A percentile compares a stretch with the other conserved stretches of the same genome.
phyloP scores from a whole-genome alignment of 2,888 invertebrate species.

The Pasiphila rectangulata region DNA sequence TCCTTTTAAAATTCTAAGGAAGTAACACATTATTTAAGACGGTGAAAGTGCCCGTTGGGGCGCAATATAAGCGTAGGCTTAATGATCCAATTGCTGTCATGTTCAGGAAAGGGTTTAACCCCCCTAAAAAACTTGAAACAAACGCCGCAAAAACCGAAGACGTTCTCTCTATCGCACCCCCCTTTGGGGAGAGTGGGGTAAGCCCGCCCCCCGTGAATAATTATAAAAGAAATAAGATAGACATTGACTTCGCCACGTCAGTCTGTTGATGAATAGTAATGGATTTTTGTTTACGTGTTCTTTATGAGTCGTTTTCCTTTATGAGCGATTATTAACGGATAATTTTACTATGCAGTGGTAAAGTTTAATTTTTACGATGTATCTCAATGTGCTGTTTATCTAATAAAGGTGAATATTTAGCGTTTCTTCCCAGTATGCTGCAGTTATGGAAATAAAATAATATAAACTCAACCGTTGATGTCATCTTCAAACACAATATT shows the following conservation, averaged over 20 bases:
- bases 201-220: conserved; percentile 66
- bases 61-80: conserved; percentile 47
- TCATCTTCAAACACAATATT: too few relatives aligned
- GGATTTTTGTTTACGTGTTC: conserved; percentile 75
- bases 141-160: conserved; percentile 81
- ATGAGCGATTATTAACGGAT: conserved; percentile 54
- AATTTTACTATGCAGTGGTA: conserved; percentile 5
- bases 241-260: conserved; percentile 78
- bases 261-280: conserved; percentile 77
- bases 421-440: too few relatives aligned
- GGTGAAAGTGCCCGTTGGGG: conserved; percentile 35
- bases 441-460: too few relatives aligned
- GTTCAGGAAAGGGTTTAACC: conserved; percentile 80
- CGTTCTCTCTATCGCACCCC: conserved; percentile 66
- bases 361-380: conserved; percentile 9
- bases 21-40: conserved; percentile 36
- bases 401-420: too few relatives aligned
- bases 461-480: too few relatives aligned
- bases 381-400: too few relatives aligned
- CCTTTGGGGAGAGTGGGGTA: conserved; percentile 38
- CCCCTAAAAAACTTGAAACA: conserved; percentile 81
- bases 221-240: conserved; percentile 82
- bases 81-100: conserved; percentile 82
- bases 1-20: conserved; percentile 39
- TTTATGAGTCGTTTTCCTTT: conserved; percentile 61